Evolutionary conservation across 2,888 invertebrate genomes (phyloP).

Genomic region (Hofmannophila pseudospretella): DNA sequence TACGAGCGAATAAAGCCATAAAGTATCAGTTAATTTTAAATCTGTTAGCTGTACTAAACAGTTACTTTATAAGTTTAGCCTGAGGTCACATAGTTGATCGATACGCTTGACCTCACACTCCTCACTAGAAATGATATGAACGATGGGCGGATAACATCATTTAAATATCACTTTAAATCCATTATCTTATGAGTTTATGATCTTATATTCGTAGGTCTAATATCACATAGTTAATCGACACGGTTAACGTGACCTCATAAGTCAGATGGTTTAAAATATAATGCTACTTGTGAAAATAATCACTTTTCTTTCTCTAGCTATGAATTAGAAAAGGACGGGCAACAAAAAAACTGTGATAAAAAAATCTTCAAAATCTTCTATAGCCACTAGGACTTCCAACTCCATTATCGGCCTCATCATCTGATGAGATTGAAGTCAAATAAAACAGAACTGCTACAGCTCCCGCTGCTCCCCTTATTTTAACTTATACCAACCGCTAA

Average conservation of each 20-base stretch:
- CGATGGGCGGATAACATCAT: not conserved
- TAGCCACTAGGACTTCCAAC: too few relatives aligned
- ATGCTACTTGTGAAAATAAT: not conserved
- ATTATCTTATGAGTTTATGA: constrained; percentile 4
- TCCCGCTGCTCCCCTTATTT: not conserved
- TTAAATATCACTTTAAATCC: too few relatives aligned
- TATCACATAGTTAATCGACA: constrained; percentile 8
- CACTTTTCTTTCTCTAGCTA: too few relatives aligned
- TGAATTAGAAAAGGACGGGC: too few relatives aligned
- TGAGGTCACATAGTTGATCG: constrained; percentile 7
- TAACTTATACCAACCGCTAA: not conserved
- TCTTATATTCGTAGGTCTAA: not conserved
- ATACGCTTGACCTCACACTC: constrained; percentile 6
- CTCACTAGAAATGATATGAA: not conserved
- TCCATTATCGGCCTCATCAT: too few relatives aligned
- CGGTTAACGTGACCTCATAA: constrained; percentile 6
- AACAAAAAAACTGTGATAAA: too few relatives aligned
- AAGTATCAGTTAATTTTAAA: too few relatives aligned
- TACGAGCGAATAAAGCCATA: not conserved
- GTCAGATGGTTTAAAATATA: not conserved
- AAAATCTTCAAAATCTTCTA: too few relatives aligned
- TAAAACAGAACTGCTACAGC: too few relatives aligned
- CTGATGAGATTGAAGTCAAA: too few relatives aligned
- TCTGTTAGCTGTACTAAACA: too few relatives aligned
- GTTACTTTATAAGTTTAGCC: too few relatives aligned